Base-by-base conservation (phyloP, 2,888 invertebrate genomes). In the Morpho achilles region DNA sequence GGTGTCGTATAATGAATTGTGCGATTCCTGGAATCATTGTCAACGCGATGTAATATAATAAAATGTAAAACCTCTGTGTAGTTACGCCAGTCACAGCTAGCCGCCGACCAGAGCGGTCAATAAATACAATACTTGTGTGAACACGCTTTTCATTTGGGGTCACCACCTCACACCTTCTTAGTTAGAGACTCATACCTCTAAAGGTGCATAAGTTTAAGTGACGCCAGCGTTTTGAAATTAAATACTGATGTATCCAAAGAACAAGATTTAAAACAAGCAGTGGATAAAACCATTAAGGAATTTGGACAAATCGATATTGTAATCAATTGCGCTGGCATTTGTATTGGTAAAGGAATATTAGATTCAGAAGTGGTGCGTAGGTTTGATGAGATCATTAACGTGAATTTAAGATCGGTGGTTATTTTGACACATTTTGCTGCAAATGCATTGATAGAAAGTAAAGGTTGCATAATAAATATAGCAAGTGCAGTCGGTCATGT, bases 391-490 rank as follows among this genome's bases (percentile, higher is more conserved):
- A 55, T 74, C 0, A 65, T 76, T 53, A 56, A 69, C 9, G 64
- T 69, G 0, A 80, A 79, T 66, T 60, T 80, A 22, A 70, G 79
- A 62, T 68, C 78, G 8, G 57, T 73, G 3, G 72, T 78, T 16
- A 60, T 67, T 32, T 39, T 78, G 0, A 75, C 71, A 4, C 70
- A 70, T 56, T 68, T 60, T 45, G 73, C 69, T 7, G 63, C 69
- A 1, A 63, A 68, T 7, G 62, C 61, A 32, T 56, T 78, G 43
- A 65, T 66, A 39, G 65, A 73, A 63, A 71, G 64, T n/a, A 73
- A 75, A 59, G 79, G 80, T 48, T 69, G 68, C 16, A 67, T 79
- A n/a, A 66, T 79, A 3, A 79, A 75, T 65, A 72, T 80, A 47
- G 72, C 75, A 23, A 78, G 77, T 61, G 49, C 70, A 3, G 22